Evolutionary conservation across 92 coral and sea anemone species (phyloP).

Genomic region (Heteractis magnifica): DNA sequence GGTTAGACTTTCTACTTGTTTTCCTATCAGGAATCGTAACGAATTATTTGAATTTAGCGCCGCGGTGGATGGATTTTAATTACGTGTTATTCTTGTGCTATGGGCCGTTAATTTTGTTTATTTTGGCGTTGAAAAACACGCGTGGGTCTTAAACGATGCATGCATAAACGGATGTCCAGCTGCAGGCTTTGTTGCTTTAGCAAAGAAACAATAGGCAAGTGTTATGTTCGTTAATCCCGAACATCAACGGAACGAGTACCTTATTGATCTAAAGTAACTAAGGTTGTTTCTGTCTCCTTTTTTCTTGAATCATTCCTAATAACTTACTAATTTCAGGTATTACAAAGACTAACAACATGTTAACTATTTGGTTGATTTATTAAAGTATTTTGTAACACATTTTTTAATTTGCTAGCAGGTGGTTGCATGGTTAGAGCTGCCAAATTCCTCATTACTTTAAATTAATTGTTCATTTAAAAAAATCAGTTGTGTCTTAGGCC

Average conservation of each 20-base stretch:
- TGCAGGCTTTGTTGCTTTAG: constrained; percentile 23
- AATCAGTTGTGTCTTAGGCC: not conserved
- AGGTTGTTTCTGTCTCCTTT: not conserved
- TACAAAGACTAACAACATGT: not conserved
- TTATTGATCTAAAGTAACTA: not conserved
- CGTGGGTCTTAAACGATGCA: constrained; percentile 32
- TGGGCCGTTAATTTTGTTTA: constrained; percentile 29
- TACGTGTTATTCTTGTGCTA: constrained; percentile 15
- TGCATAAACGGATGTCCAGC: constrained; percentile 7
- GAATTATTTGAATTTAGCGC: constrained; percentile 18
- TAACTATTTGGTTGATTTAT: not conserved
- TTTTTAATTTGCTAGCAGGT: constrained; percentile 1
- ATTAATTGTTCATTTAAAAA: not conserved
- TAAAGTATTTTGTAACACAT: not conserved
- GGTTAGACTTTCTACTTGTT: constrained; percentile 13
- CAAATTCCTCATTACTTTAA: not conserved
- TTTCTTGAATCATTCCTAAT: not conserved
- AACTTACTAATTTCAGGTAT: not conserved
- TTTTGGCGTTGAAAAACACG: constrained; percentile 15
- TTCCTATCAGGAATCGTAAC: not conserved
- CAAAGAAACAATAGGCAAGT: not conserved
- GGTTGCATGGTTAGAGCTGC: not conserved
- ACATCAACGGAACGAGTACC: constrained; percentile 6
- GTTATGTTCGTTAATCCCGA: constrained; percentile 6
- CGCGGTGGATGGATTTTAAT: not conserved